Evolutionary conservation across 2,113 vertebrate species (phyloP).

Genomic region (Elaphurus davidianus): DNA sequence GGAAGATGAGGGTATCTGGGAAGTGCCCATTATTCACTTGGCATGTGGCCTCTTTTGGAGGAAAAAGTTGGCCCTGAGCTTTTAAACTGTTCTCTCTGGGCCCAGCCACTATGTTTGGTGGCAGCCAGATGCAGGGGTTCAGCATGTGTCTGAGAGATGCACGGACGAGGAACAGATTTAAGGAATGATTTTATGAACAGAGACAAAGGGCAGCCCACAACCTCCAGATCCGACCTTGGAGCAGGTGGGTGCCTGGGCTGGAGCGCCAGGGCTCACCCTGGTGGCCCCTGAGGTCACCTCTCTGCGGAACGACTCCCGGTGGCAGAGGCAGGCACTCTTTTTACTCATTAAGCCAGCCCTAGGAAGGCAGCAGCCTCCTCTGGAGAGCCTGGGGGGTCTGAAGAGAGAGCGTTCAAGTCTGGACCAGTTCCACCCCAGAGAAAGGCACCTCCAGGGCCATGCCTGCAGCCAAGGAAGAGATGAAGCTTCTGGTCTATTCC

Average conservation of each 20-base stretch:
- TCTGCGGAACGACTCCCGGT: background rate
- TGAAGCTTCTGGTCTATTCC: background rate
- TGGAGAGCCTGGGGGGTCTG: background rate
- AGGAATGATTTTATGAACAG: background rate
- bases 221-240: background rate
- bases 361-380: background rate
- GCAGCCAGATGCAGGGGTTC: background rate
- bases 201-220: background rate
- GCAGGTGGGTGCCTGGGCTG: rapidly evolving
- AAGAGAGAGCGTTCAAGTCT: rapidly evolving
- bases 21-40: background rate
- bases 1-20: background rate
- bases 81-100: background rate
- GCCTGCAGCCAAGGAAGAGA: rapidly evolving
- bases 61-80: background rate
- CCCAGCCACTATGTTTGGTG: background rate
- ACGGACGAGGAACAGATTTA: background rate
- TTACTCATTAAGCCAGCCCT: background rate
- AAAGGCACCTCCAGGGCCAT: background rate
- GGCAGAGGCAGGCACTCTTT: background rate
- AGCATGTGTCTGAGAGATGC: background rate
- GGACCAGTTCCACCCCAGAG: background rate
- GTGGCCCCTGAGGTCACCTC: background rate
- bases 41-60: background rate
- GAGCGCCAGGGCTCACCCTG: background rate